A percentile compares a stretch with the other conserved stretches of the same genome.
Conservation (phyloP, 2,797 vertebrate genomes). For the Aphelocoma californica region DNA sequence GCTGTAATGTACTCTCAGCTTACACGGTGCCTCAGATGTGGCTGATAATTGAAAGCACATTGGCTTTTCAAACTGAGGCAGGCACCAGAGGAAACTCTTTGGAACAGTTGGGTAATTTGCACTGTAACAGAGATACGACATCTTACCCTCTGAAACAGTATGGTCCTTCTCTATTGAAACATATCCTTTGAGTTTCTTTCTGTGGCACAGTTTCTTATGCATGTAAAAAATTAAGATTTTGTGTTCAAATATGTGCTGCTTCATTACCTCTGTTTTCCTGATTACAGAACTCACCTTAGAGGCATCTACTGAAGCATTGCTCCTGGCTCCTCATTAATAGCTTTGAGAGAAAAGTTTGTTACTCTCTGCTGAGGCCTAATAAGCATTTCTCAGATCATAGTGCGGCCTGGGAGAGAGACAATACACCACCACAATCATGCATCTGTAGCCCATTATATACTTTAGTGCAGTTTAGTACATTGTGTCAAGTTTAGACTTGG, state of each 20-base stretch:
- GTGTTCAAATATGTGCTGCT: not conserved
- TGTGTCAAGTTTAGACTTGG: not conserved
- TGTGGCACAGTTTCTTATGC: fast-evolving
- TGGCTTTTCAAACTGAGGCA: not conserved
- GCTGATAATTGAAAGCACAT: not conserved
- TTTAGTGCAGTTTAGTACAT: not conserved
- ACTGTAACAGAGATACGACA: fast-evolving
- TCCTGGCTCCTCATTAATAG: not conserved
- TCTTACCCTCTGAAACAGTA: not conserved
- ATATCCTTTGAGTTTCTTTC: not conserved
- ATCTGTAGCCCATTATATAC: not conserved
- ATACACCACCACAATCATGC: not conserved
- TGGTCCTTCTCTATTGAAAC: not conserved
- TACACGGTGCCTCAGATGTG: not conserved
- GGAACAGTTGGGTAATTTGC: not conserved
- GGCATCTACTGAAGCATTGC: not conserved
- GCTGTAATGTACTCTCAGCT: not conserved
- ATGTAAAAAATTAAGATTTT: not conserved
- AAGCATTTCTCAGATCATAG: not conserved
- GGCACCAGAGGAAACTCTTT: not conserved
- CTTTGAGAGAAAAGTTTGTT: not conserved
- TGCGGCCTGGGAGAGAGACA: not conserved
- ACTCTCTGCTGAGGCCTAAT: not conserved
- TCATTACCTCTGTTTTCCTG: not conserved
- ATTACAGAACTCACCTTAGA: not conserved